phyloP scores from a whole-genome alignment of 1,140 invertebrate species.

The Elymnias hypermnestra region DNA sequence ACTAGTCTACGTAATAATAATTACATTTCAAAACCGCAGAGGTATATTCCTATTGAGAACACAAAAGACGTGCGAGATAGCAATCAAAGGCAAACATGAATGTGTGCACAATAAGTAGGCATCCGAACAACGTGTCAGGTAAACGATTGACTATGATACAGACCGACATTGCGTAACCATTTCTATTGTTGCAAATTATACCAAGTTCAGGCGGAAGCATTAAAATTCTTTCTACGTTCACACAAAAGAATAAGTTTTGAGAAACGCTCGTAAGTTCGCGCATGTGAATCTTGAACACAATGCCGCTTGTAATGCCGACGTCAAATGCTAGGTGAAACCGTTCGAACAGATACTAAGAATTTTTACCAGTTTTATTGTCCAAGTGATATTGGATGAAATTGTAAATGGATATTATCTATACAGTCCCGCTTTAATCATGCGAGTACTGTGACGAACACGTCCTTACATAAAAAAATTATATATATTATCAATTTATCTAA shows the following conservation, averaged over 20 bases:
- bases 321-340: slow-evolving; percentile 12
- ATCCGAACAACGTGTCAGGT: slow-evolving; percentile 20
- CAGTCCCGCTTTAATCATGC: too few relatives aligned
- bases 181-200: slow-evolving; percentile 51
- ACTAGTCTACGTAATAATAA: too few relatives aligned
- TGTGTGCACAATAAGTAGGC: slow-evolving; percentile 3
- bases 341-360: background rate
- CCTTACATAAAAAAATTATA: too few relatives aligned
- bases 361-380: background rate
- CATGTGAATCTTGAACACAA: slow-evolving; percentile 50
- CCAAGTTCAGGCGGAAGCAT: slow-evolving; percentile 66
- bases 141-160: slow-evolving; percentile 37
- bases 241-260: slow-evolving; percentile 68
- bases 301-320: slow-evolving; percentile 10
- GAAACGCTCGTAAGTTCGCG: slow-evolving; percentile 52
- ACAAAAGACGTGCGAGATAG: slow-evolving; percentile 1
- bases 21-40: too few relatives aligned
- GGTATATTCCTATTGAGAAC: background rate
- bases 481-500: too few relatives aligned
- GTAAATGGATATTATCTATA: too few relatives aligned
- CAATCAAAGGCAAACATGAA: slow-evolving; percentile 5
- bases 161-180: slow-evolving; percentile 38
- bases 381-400: background rate
- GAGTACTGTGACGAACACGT: too few relatives aligned
- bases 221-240: slow-evolving; percentile 66